Evolutionary conservation across 2,888 invertebrate species (phyloP), one percentile per base, ranked within the genome.

Genomic region (Dorcus parallelipipedus): DNA sequence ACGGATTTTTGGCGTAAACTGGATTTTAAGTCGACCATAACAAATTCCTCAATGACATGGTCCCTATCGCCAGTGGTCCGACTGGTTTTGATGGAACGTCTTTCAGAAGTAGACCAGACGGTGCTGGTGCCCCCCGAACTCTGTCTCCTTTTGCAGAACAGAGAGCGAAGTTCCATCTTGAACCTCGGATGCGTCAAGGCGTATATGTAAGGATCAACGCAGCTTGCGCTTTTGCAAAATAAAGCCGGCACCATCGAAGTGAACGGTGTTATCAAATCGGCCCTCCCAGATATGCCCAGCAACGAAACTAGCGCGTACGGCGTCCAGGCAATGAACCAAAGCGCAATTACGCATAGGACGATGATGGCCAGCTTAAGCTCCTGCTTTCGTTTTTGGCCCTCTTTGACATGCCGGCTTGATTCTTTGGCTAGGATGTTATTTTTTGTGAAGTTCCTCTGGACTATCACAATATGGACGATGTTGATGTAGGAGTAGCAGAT

Each of bases 271-370:
- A 93, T 81, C 9, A 85, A 74, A 26, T 84, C 76, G 61, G 84
- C 83, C 67, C 84, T 78, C 2, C 87, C 87, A 61, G 84, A 84
- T 65, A 90, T 85, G 0, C 91, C 92, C 20, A 92, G 73, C 38
- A 93, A 80, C 9, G 92, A 85, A 0, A 93, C 86, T 0, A 87
- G 76, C 0, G 92, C 87, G 71, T 93, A 93, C 0, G 93, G 93
- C 0, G 90, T 89, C 93, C 93, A 93, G 0, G 92, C 87, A 8
- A 87, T 69, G 70, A 91, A 87, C 85, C 92, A 93, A 61, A 92
- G 72, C 0, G 83, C 82, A 60, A 91, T 88, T 0, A 91, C 86
- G 20, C 82, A 81, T 57, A 89, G 83, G 9, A 90, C 87, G 52
- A 89, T 82, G 55, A 84, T 79, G 0, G 90, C 87, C 50, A 91